These are phyloP conservation scores for Percopsis transmontana DNA, from an alignment of 2,113 vertebrate species.

Conservation along the genomic window DNA sequence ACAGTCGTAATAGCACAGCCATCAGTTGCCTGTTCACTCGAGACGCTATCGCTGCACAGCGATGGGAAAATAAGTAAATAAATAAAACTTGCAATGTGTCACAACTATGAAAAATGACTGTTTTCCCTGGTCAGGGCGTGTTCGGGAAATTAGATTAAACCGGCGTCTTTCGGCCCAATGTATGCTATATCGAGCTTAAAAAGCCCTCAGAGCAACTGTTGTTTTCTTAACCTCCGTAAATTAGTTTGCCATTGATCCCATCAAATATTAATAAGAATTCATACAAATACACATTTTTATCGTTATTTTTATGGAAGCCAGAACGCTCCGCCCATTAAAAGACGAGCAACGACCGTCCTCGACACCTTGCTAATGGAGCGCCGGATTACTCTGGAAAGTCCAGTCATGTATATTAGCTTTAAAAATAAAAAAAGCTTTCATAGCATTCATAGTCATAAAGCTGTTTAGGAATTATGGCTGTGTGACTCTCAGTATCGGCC, in stretches of 20 bases:
- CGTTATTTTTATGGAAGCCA: constrained; percentile 9
- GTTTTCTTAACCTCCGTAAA: constrained; percentile 22
- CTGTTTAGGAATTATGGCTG: constrained; percentile 56
- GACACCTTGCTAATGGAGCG: neutral
- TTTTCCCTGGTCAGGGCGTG: neutral
- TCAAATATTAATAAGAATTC: constrained; percentile 26
- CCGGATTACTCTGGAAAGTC: neutral
- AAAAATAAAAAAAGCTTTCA: constrained; percentile 67
- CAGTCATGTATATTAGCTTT: too few species aligned
- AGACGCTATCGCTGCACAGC: constrained; percentile 42
- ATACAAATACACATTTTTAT: constrained; percentile 4
- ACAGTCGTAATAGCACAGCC: constrained; percentile 62
- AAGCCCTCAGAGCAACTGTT: neutral
- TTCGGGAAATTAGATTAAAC: constrained; percentile 21
- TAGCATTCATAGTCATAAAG: constrained; percentile 67
- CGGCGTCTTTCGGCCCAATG: constrained; percentile 9
- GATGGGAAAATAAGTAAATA: constrained; percentile 15
- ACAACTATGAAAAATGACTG: constrained; percentile 21
- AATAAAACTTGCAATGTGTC: constrained; percentile 5
- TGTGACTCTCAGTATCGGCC: constrained; percentile 49
- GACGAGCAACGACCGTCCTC: neutral
- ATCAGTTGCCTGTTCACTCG: constrained; percentile 62
- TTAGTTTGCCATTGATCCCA: constrained; percentile 6
- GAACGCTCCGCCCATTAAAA: neutral
- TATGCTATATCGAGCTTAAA: constrained; percentile 2